Conservation (phyloP, 2,113 vertebrate species). For the Brachypteracias leptosomus region DNA sequence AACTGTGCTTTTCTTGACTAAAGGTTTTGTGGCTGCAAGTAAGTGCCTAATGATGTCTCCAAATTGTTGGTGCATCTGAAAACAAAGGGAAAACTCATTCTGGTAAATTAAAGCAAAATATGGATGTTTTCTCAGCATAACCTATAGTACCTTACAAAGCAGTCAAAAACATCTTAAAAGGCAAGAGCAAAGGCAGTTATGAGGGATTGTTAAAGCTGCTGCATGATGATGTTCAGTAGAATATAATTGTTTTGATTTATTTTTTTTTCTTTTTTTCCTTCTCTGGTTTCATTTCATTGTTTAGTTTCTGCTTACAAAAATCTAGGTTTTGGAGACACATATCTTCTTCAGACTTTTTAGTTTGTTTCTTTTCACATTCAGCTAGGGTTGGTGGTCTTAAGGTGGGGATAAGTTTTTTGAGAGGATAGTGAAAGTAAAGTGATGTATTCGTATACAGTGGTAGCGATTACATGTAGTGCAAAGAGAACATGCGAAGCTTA, state of each 20-base stretch:
- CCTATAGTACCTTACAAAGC: neutral
- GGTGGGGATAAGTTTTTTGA: neutral
- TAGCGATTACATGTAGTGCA: neutral
- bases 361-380: neutral
- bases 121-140: neutral
- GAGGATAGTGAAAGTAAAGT: neutral
- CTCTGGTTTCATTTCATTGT: neutral
- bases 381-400: neutral
- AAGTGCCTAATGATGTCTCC: neutral
- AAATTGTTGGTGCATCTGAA: conserved; percentile 26
- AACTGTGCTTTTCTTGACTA: neutral
- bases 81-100: neutral
- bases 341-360: neutral
- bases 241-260: neutral
- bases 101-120: conserved; percentile 11
- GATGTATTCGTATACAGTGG: fast-evolving
- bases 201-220: neutral
- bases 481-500: neutral
- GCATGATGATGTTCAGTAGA: neutral
- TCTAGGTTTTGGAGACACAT: neutral
- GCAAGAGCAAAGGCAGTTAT: neutral
- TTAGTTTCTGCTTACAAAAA: neutral
- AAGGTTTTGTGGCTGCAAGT: neutral
- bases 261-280: neutral
- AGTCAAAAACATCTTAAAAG: neutral